Percentiles rank a stretch among this genome's conserved stretches.
Evolutionary conservation across 2,888 invertebrate genomes (phyloP).

Genomic region (Julus scanicus): DNA sequence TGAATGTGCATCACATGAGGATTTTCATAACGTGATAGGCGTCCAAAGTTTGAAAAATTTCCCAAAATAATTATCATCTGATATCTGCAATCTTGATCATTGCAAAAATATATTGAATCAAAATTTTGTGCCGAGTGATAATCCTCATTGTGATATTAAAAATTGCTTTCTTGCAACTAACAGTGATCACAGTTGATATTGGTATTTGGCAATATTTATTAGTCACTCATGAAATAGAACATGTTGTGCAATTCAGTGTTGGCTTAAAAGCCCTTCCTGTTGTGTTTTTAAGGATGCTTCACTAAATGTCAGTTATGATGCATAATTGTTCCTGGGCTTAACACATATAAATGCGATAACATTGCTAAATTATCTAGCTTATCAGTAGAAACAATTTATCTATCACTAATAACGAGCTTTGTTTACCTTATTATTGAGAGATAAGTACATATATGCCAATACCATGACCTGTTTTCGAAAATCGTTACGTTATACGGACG

Average conservation of each 20-base stretch:
- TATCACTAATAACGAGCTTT: not conserved
- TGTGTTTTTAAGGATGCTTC: not conserved
- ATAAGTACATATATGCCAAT: slow-evolving; percentile 37
- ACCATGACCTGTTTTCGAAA: not conserved
- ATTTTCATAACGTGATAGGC: not conserved
- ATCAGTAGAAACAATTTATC: not conserved
- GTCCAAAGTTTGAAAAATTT: not conserved
- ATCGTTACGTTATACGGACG: not conserved
- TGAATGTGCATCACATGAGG: too few relatives aligned
- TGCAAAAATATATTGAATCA: too few relatives aligned
- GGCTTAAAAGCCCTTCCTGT: not conserved
- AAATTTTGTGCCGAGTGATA: not conserved
- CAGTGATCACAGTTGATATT: not conserved
- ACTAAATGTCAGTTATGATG: not conserved
- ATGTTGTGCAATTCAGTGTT: not conserved
- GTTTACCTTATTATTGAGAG: slow-evolving; percentile 15
- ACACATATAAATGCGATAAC: not conserved
- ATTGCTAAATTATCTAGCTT: not conserved
- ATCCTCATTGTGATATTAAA: not conserved
- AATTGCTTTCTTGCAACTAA: not conserved
- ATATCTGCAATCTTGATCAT: not conserved
- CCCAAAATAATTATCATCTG: not conserved
- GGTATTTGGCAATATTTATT: not conserved
- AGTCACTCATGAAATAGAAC: not conserved
- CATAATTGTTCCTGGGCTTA: not conserved